Conservation (phyloP, 2,113 vertebrate species). For the Hippopotamus amphibius region DNA sequence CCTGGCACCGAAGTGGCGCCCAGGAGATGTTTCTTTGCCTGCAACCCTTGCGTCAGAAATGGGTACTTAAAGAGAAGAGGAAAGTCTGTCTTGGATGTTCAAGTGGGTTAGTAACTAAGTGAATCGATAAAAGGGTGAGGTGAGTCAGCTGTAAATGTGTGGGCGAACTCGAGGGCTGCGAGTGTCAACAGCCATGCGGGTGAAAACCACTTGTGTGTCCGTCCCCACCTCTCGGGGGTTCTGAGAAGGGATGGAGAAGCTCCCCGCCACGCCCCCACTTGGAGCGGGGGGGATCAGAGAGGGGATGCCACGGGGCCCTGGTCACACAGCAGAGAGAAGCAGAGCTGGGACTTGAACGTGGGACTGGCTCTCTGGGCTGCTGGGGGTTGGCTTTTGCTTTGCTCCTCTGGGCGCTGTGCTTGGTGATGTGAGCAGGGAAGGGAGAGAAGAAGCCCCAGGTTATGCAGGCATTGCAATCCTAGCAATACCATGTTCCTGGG, state of each 20-base stretch:
- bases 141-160: neutral
- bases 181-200: neutral
- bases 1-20: neutral
- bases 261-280: neutral
- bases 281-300: neutral
- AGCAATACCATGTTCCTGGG: accelerated
- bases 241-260: neutral
- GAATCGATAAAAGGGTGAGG: neutral
- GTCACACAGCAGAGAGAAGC: neutral
- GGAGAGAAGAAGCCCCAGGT: accelerated
- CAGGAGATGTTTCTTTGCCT: neutral
- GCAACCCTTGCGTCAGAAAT: accelerated
- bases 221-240: neutral
- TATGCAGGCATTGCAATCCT: accelerated
- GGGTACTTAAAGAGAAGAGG: neutral
- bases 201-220: neutral
- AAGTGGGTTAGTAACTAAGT: neutral
- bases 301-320: neutral
- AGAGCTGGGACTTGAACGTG: accelerated
- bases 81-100: neutral
- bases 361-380: neutral
- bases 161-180: neutral
- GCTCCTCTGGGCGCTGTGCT: accelerated
- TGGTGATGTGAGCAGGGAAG: neutral
- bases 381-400: neutral